Conservation (phyloP, 1,140 invertebrate genomes). For the Archegozetes longisetosus region DNA sequence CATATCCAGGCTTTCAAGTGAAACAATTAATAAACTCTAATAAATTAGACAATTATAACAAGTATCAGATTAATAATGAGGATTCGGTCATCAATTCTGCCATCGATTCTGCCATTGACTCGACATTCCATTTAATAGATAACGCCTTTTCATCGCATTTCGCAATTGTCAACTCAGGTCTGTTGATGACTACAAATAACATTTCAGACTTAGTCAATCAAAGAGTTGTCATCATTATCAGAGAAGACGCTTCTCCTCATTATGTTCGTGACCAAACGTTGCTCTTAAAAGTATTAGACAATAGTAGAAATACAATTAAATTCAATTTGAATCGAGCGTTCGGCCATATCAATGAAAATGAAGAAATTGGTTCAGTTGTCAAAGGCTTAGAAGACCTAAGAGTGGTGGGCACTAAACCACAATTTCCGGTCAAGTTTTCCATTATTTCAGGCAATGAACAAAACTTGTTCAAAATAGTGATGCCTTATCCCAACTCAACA, state of each 20-base stretch:
- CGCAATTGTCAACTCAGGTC: constrained; percentile 64
- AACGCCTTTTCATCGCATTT: no score
- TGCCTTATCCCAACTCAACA: constrained; percentile 39
- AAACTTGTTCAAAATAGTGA: background rate
- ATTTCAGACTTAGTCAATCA: constrained; percentile 57
- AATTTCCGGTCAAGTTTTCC: no score
- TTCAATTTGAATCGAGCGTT: constrained; percentile 49
- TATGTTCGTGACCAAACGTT: constrained; percentile 55
- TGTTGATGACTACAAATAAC: constrained; percentile 74
- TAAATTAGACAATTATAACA: no score
- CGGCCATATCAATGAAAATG: constrained; percentile 53
- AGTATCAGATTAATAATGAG: no score
- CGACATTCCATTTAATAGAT: no score
- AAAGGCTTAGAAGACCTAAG: constrained; percentile 34
- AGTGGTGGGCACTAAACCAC: no score
- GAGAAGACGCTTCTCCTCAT: constrained; percentile 41
- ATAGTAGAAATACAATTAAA: constrained; percentile 59
- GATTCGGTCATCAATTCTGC: no score
- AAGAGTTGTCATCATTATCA: constrained; percentile 56
- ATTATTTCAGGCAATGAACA: background rate
- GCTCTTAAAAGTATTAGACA: constrained; percentile 58
- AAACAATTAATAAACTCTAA: no score
- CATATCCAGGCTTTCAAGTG: no score
- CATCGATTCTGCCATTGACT: no score
- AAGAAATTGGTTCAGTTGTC: constrained; percentile 46